A percentile compares a stretch with the other conserved stretches of the same genome.
These are phyloP conservation scores for Cephus pygmeus DNA, from an alignment of 2,888 invertebrate species.

Conservation along the genomic window DNA sequence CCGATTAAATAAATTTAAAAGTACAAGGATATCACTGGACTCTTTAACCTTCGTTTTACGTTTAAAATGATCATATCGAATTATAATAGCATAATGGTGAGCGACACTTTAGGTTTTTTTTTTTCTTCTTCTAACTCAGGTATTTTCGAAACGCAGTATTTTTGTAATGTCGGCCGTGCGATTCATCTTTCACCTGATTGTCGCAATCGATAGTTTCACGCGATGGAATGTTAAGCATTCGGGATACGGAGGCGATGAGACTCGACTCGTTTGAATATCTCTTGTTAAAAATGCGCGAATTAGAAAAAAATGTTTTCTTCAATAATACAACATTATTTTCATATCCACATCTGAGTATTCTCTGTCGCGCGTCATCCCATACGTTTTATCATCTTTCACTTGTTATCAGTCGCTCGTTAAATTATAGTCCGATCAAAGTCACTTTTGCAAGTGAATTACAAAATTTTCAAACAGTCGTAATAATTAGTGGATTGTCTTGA, in stretches of 20 bases:
- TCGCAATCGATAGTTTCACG: background rate
- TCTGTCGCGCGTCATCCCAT: background rate
- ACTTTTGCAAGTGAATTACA: background rate
- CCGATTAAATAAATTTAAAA: background rate
- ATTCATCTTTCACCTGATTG: background rate
- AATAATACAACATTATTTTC: background rate
- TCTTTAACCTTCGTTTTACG: conserved; percentile 5
- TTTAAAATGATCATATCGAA: background rate
- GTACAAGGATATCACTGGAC: background rate
- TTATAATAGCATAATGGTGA: conserved; percentile 25
- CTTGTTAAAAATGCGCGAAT: background rate
- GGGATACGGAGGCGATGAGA: background rate
- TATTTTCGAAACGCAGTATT: background rate
- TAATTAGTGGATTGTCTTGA: background rate
- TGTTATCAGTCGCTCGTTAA: background rate
- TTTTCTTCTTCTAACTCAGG: conserved; percentile 6
- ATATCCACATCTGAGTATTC: background rate
- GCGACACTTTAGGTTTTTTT: conserved; percentile 16
- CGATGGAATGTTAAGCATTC: background rate
- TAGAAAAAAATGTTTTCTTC: background rate
- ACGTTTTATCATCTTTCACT: background rate
- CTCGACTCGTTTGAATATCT: background rate
- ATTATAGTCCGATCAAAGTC: background rate
- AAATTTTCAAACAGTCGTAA: background rate
- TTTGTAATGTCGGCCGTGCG: background rate